A percentile compares a stretch with the other conserved stretches of the same genome.
Conservation (phyloP, 2,113 vertebrate species). For the Cygnus buccinator region DNA sequence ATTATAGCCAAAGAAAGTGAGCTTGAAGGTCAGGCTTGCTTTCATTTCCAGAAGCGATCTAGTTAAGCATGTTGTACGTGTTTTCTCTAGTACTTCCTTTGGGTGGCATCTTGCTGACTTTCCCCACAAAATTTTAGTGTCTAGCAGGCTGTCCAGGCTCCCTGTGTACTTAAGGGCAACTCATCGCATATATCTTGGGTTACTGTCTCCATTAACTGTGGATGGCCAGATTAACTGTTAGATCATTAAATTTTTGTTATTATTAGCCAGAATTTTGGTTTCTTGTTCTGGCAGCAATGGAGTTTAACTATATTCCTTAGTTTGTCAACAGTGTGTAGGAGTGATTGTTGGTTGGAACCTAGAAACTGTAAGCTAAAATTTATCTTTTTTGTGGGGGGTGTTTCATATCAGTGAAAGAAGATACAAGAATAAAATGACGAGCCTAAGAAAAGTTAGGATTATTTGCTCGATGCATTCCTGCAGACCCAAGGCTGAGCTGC, state of each 20-base stretch:
- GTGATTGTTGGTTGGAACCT: background rate
- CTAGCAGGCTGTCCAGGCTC: background rate
- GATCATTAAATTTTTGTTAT: background rate
- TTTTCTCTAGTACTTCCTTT: background rate
- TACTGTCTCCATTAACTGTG: background rate
- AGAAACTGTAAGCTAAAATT: background rate
- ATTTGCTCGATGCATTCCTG: background rate
- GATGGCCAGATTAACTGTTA: background rate
- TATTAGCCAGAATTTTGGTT: background rate
- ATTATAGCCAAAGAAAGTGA: background rate
- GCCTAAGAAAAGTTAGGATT: background rate
- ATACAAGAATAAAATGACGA: no score
- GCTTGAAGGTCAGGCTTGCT: background rate
- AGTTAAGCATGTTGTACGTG: accelerated
- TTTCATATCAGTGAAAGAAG: no score
- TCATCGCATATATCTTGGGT: background rate
- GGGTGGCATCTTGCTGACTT: background rate
- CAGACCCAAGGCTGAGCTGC: background rate
- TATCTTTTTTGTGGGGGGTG: background rate
- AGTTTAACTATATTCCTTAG: background rate
- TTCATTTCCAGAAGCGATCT: background rate
- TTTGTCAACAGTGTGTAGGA: background rate
- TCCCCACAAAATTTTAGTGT: background rate
- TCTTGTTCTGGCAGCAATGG: background rate
- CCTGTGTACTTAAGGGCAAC: background rate